Percentiles rank a stretch among this genome's conserved stretches.
These are phyloP conservation scores for Hydropsyche tenuis DNA, from an alignment of 1,140 invertebrate species.

Conservation along the genomic window DNA sequence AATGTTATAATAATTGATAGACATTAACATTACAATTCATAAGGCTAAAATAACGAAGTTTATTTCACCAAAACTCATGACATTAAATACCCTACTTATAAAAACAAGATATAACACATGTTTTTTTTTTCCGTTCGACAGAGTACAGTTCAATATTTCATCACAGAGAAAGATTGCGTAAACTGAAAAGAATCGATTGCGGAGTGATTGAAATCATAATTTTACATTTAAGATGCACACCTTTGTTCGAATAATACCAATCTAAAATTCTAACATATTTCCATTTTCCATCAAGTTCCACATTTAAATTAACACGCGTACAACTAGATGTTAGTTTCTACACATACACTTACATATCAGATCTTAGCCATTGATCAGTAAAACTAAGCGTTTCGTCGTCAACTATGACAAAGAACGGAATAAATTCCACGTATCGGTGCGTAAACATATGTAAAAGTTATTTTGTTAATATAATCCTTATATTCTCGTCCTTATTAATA, in stretches of 20 bases:
- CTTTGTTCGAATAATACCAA: constrained; percentile 37
- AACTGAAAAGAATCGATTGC: too few relatives aligned
- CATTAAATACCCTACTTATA: not conserved
- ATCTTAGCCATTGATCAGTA: constrained; percentile 30
- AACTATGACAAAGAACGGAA: constrained; percentile 7
- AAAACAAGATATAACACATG: too few relatives aligned
- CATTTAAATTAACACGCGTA: constrained; percentile 21
- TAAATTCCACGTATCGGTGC: not conserved
- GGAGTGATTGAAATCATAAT: constrained; percentile 1
- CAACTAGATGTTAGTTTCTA: constrained; percentile 34
- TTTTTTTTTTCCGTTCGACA: not conserved
- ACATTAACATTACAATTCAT: not conserved
- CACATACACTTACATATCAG: constrained; percentile 28
- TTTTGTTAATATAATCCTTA: not conserved
- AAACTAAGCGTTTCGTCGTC: constrained; percentile 19
- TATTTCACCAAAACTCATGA: not conserved
- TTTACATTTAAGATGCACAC: constrained; percentile 27
- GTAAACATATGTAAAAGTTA: not conserved
- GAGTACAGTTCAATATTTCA: not conserved
- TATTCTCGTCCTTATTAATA: too few relatives aligned
- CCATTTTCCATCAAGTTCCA: constrained; percentile 18
- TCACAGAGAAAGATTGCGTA: too few relatives aligned
- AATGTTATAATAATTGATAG: too few relatives aligned
- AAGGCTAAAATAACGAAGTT: not conserved
- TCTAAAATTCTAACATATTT: constrained; percentile 27